phyloP scores from a whole-genome alignment of 2,797 vertebrate species.

The Pseudochromis fuscus region DNA sequence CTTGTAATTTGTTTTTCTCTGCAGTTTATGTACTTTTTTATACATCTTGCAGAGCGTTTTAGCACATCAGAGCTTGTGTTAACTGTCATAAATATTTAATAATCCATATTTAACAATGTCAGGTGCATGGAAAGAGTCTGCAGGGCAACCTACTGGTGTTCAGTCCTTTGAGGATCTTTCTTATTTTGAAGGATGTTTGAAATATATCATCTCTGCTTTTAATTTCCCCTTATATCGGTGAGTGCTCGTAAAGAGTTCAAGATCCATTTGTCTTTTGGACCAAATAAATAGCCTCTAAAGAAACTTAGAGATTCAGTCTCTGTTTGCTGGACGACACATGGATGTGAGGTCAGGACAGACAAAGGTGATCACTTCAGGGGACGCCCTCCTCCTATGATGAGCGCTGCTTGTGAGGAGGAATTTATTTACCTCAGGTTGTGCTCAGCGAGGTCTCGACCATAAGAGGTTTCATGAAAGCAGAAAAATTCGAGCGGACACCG shows the following conservation, averaged over 20 bases:
- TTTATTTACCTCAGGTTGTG: constrained; percentile 40
- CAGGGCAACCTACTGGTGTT: background rate
- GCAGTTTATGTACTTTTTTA: constrained; percentile 45
- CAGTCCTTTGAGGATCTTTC: background rate
- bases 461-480: constrained; percentile 11
- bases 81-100: background rate
- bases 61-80: background rate
- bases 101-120: constrained; percentile 22
- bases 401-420: constrained; percentile 28
- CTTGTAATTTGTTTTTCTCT: background rate
- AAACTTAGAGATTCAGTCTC: too few species aligned
- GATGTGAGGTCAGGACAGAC: constrained; percentile 45
- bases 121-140: constrained; percentile 16
- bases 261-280: background rate
- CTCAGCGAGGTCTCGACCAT: constrained; percentile 9
- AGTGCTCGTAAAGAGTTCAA: background rate
- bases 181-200: too few species aligned
- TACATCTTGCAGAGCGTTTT: background rate
- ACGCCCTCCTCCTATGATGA: constrained; percentile 24
- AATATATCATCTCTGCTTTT: too few species aligned
- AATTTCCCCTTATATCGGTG: background rate
- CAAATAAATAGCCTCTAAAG: too few species aligned
- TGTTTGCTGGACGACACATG: constrained; percentile 33
- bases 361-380: constrained; percentile 58
- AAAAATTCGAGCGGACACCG: constrained; percentile 7